A percentile compares a stretch with the other conserved stretches of the same genome.
These are phyloP conservation scores for Lamellibrachia luymesi DNA, from an alignment of 1,140 invertebrate genomes.

Conservation along the genomic window DNA sequence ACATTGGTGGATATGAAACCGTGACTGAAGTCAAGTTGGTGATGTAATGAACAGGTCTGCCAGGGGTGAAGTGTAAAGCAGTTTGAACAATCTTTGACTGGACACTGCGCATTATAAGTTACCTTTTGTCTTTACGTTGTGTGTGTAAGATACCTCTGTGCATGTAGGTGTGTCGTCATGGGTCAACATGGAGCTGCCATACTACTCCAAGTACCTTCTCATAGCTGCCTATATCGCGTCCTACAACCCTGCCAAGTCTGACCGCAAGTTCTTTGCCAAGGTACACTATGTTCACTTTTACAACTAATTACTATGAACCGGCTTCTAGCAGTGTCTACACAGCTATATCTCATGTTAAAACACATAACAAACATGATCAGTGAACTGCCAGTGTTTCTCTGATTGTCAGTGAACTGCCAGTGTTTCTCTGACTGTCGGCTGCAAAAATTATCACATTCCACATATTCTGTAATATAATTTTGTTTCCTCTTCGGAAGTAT, in stretches of 20 bases:
- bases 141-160: not conserved
- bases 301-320: not conserved
- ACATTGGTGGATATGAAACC: no score
- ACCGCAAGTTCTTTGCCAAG: slow-evolving; percentile 65
- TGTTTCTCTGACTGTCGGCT: not conserved
- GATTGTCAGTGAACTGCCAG: not conserved
- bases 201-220: slow-evolving; percentile 82
- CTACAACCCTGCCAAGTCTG: slow-evolving; percentile 82
- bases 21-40: no score
- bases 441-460: not conserved
- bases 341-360: not conserved
- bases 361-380: not conserved
- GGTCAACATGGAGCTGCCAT: slow-evolving; percentile 73
- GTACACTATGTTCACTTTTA: slow-evolving; percentile 33
- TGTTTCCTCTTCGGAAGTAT: no score
- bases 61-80: no score
- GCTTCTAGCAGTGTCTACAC: not conserved
- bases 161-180: not conserved
- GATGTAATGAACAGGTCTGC: no score
- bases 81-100: no score
- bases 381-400: not conserved
- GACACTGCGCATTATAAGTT: no score
- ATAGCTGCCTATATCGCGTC: slow-evolving; percentile 88
- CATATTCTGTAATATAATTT: not conserved
- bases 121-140: no score